phyloP scores from a whole-genome alignment of 1,140 invertebrate genomes.

The Drosophila paulistorum region DNA sequence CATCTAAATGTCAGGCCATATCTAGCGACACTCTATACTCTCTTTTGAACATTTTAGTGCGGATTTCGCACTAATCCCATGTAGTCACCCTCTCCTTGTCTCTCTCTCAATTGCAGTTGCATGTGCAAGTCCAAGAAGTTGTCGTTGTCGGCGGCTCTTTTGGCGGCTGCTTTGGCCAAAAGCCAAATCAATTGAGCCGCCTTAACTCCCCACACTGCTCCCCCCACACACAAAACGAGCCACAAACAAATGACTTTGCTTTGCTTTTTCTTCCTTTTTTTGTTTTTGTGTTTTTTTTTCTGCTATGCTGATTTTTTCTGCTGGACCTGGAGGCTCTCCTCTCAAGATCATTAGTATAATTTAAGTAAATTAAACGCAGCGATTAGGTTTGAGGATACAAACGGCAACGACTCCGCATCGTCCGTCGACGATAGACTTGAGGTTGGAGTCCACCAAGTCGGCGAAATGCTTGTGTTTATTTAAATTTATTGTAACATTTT shows the following conservation, averaged over 20 bases:
- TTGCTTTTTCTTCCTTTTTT: slow-evolving; percentile 22
- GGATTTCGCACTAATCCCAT: slow-evolving; percentile 57
- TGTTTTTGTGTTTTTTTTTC: slow-evolving; percentile 16
- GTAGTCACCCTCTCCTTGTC: not conserved
- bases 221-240: slow-evolving; percentile 58
- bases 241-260: slow-evolving; percentile 72
- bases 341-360: slow-evolving; percentile 82
- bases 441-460: slow-evolving; percentile 21
- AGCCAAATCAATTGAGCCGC: slow-evolving; percentile 80
- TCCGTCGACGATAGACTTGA: slow-evolving; percentile 17
- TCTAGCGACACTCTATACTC: slow-evolving; percentile 78
- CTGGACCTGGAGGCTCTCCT: slow-evolving; percentile 50
- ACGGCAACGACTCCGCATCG: slow-evolving; percentile 38
- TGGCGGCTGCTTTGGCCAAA: slow-evolving; percentile 79
- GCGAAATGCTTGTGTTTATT: slow-evolving; percentile 77
- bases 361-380: slow-evolving; percentile 83
- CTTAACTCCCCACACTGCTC: slow-evolving; percentile 39
- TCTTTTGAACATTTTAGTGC: slow-evolving; percentile 22
- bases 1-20: slow-evolving; percentile 82
- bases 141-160: slow-evolving; percentile 59
- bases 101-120: not conserved
- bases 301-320: slow-evolving; percentile 6
- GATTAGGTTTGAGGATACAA: slow-evolving; percentile 76
- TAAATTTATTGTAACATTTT: slow-evolving; percentile 81
- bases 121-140: slow-evolving; percentile 28